These are phyloP conservation scores for Menidia beryllina DNA, from an alignment of 2,113 vertebrate genomes.

Conservation along the genomic window DNA sequence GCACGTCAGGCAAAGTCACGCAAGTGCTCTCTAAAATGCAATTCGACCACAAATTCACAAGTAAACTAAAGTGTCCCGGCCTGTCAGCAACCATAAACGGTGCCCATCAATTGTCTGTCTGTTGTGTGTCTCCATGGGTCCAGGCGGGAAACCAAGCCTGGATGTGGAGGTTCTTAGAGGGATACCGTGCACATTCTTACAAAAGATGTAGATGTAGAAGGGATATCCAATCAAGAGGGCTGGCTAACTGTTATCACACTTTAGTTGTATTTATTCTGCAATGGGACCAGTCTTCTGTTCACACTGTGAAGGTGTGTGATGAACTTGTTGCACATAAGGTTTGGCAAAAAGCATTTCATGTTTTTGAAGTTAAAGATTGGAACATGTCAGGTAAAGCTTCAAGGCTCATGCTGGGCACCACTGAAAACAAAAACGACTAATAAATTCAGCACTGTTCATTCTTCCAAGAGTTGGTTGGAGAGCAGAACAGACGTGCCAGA, in stretches of 20 bases:
- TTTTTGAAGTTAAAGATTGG: constrained; percentile 17
- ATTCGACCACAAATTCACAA: constrained; percentile 90
- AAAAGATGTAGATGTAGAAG: neutral
- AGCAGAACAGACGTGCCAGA: constrained; percentile 1
- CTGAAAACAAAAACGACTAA: neutral
- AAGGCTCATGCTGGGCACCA: constrained; percentile 15
- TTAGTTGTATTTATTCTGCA: neutral
- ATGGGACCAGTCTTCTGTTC: neutral
- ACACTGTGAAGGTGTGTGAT: neutral
- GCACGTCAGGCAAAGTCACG: constrained; percentile 83
- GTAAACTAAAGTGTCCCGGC: constrained; percentile 89
- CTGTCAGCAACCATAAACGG: constrained; percentile 88
- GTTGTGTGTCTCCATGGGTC: constrained; percentile 80
- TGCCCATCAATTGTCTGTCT: constrained; percentile 84
- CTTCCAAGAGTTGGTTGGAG: constrained; percentile 5
- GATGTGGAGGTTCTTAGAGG: constrained; percentile 10
- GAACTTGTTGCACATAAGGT: constrained; percentile 25
- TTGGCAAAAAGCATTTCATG: neutral
- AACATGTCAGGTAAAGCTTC: constrained; percentile 22
- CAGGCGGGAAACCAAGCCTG: constrained; percentile 12
- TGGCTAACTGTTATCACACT: neutral
- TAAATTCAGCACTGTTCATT: constrained; percentile 21
- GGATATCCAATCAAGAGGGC: neutral
- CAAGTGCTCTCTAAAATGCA: constrained; percentile 81
- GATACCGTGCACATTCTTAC: neutral